Base-by-base conservation (phyloP, 2,888 invertebrate genomes). In the Eretmocerus hayati region DNA sequence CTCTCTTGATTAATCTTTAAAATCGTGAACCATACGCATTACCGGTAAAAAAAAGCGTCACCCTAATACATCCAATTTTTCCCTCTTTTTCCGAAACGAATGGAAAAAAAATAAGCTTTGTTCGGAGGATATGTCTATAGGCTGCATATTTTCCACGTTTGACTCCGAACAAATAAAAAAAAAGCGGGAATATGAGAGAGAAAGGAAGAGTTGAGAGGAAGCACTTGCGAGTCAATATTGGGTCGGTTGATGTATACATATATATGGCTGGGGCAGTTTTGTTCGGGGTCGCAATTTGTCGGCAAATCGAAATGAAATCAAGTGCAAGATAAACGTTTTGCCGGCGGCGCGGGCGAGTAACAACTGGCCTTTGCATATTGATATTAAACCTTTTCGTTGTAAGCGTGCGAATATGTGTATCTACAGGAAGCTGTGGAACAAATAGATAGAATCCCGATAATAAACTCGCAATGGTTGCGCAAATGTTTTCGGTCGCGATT, bases 301-400 rank as follows among this genome's bases (percentile, higher is more conserved):
- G 63, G 61, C 62, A 62, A 66, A 69, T 69, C 69, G 67, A 69
- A 67, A 68, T 62, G 67, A 67, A 70, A 69, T 68, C 66, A 67
- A 67, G 64, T 65, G 67, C 66, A 66, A 67, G 68, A 69, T 67
- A 69, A 70, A 69, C 69, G 67, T 63, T 67, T 64, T 42, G 42
- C 42, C 45, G 46, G 40, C 22, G 5, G 23, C 46, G 6, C 13
- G 1, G 18, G 31, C 18, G 2, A 33, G 19, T 15, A 11, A 15
- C 22, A 49, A 41, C 43, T 15, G 22, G 43, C 56, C 56, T 67
- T 69, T 70, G 69, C 69, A 71, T 71, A 69, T 70, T 69, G 70
- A 70, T 70, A 69, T 67, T 66, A 67, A 70, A 67, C 69, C 64
- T 58, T n/a, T 62, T 62, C 48, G 48, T 51, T 50, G 50, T 50